phyloP scores from a whole-genome alignment of 2,888 invertebrate species.

The Microplitis deprimator region DNA sequence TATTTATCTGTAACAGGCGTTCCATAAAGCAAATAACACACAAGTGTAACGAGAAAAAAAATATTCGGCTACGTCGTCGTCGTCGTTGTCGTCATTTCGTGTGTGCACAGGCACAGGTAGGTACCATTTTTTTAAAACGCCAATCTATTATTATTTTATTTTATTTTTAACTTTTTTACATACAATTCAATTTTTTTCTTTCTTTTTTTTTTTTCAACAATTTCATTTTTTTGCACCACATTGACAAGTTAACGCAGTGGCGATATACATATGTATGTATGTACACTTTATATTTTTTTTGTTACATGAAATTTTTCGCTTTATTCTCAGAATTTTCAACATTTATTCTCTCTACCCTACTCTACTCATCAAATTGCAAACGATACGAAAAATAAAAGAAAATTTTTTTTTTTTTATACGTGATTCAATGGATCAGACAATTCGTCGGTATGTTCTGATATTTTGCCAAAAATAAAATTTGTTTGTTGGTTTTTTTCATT shows the following conservation, averaged over 20 bases:
- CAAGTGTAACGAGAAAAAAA: constrained; percentile 66
- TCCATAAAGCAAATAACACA: constrained; percentile 71
- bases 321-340: constrained; percentile 12
- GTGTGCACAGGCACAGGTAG: constrained; percentile 19
- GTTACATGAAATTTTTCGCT: not conserved
- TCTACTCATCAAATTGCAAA: not conserved
- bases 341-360: not conserved
- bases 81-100: constrained; percentile 16
- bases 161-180: constrained; percentile 5
- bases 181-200: not conserved
- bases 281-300: not conserved
- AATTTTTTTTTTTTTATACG: not conserved
- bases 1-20: constrained; percentile 72
- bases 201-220: not conserved
- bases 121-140: constrained; percentile 30
- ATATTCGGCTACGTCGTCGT: constrained; percentile 46
- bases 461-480: constrained; percentile 5
- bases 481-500: constrained; percentile 4
- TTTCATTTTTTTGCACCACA: not conserved
- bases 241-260: not conserved
- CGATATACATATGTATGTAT: not conserved
- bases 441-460: not conserved
- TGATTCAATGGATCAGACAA: not conserved
- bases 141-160: constrained; percentile 19
- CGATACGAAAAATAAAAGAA: not conserved